Conservation (phyloP, 64 coral and sea anemone species). For the Hydrozoanthus tunicans region DNA sequence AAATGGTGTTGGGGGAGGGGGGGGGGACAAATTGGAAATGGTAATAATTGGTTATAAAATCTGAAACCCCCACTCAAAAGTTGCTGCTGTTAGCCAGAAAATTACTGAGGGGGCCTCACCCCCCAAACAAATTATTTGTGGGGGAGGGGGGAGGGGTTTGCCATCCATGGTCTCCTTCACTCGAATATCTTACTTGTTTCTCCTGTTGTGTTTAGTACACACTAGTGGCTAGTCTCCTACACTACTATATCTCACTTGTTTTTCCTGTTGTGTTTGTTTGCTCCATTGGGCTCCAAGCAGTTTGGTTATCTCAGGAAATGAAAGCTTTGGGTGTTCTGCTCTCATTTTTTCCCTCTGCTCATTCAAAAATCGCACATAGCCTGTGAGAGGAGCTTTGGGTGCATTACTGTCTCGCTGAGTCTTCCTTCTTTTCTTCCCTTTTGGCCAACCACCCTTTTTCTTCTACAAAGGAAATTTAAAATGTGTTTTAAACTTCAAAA, state of each 20-base stretch:
- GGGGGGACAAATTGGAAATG: no score
- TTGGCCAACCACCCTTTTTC: constrained; percentile 94
- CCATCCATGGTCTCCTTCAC: no score
- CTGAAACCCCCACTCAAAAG: no score
- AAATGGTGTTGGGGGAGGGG: no score
- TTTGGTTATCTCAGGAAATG: constrained; percentile 85
- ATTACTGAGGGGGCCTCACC: no score
- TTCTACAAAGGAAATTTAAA: constrained; percentile 44
- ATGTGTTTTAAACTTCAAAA: neutral
- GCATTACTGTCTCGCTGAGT: constrained; percentile 84
- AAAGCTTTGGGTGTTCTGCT: constrained; percentile 60
- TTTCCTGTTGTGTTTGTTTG: constrained; percentile 71
- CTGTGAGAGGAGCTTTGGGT: constrained; percentile 83
- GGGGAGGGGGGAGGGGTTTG: neutral
- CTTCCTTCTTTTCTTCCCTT: constrained; percentile 84
- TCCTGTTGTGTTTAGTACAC: no score
- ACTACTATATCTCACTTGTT: constrained; percentile 50
- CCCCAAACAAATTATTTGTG: neutral
- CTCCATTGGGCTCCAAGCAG: constrained; percentile 89
- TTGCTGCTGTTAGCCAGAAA: no score
- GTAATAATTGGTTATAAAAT: no score
- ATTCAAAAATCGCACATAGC: constrained; percentile 86
- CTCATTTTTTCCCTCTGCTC: constrained; percentile 83
- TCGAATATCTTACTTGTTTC: neutral
- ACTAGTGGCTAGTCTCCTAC: no score